phyloP scores from a whole-genome alignment of 2,113 vertebrate genomes.

The Strigops habroptila region DNA sequence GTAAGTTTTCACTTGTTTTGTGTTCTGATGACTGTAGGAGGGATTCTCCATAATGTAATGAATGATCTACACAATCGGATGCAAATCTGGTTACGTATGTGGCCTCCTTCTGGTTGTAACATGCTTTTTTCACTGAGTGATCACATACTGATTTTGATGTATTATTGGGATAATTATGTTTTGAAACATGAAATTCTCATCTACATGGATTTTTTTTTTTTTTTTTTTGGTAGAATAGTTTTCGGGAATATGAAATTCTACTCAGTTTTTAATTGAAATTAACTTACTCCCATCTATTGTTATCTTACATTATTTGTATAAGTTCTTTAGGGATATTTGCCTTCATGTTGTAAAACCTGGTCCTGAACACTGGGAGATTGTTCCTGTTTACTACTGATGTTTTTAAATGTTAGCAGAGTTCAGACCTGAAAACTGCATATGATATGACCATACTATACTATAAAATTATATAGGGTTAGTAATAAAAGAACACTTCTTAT shows the following conservation, averaged over 20 bases:
- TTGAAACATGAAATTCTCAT: not conserved
- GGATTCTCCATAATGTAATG: not conserved
- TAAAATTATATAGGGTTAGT: not conserved
- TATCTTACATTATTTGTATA: not conserved
- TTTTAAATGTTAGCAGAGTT: not conserved
- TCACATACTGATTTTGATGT: not conserved
- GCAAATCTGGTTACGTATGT: not conserved
- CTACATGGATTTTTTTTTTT: not conserved
- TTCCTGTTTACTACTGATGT: not conserved
- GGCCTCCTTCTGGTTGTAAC: not conserved
- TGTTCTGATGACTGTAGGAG: not conserved
- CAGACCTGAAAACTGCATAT: not conserved
- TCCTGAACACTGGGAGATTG: not conserved
- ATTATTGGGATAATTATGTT: not conserved
- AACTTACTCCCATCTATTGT: not conserved
- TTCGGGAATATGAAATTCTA: not conserved
- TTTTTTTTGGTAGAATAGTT: not conserved
- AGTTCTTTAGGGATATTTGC: not conserved
- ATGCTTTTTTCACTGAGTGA: not conserved
- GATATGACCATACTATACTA: not conserved
- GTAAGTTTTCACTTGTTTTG: slow-evolving; percentile 57
- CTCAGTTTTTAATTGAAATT: not conserved
- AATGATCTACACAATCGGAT: not conserved
- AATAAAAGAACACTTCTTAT: not conserved
- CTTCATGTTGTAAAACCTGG: not conserved